These are phyloP conservation scores for Rhodinocichla rosea DNA, from an alignment of 2,113 vertebrate genomes.

Conservation along the genomic window DNA sequence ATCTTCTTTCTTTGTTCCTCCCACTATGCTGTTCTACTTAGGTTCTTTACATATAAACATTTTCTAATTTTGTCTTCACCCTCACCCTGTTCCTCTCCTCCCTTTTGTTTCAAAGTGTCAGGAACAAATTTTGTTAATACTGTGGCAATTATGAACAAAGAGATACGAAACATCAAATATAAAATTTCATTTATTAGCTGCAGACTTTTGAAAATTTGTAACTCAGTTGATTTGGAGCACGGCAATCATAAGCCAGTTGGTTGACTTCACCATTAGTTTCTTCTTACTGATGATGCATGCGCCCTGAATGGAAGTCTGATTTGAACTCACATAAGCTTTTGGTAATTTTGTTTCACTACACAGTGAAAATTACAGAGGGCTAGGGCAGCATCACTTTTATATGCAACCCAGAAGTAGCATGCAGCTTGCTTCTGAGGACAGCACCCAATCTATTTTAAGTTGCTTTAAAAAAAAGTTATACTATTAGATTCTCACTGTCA, in stretches of 20 bases:
- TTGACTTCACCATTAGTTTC: not conserved
- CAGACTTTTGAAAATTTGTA: not conserved
- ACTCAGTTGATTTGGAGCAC: not conserved
- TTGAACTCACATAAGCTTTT: not conserved
- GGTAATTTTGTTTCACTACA: not conserved
- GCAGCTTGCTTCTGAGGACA: not conserved
- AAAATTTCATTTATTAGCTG: not conserved
- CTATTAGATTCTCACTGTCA: not conserved
- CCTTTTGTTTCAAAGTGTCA: not conserved
- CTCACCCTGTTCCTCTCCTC: not conserved
- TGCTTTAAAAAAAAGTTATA: not conserved
- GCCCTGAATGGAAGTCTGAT: not conserved
- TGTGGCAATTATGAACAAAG: not conserved
- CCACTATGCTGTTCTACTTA: not conserved
- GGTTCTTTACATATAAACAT: not conserved
- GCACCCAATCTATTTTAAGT: not conserved
- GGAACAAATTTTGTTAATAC: not conserved
- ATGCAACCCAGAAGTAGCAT: not conserved
- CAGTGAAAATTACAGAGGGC: not conserved
- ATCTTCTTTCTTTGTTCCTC: not conserved
- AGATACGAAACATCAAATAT: not conserved
- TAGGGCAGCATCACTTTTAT: not conserved
- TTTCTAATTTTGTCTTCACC: fast-evolving
- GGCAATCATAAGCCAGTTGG: not conserved
- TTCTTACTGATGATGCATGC: not conserved